Base-by-base conservation (phyloP, 1,140 invertebrate genomes). In the Sminthurides bifidus region DNA sequence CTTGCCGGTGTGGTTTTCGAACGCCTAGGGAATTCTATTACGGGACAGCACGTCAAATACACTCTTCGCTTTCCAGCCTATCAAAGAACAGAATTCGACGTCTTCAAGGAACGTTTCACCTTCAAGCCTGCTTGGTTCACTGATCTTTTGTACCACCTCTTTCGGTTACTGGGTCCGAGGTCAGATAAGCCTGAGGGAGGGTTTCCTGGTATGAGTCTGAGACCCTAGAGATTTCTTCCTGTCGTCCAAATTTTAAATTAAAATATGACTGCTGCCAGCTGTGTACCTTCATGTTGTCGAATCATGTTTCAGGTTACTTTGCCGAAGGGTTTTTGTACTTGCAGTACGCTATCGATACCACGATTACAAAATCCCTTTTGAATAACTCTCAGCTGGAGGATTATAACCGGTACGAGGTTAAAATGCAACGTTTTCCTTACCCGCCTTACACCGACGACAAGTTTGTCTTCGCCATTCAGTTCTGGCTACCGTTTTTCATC, bases 401-500 rank as follows among this genome's bases (percentile, higher is more conserved):
- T 5, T 48, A 23, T 31, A n/a, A 58, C 27, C 2, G 54, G 8
- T 26, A 48, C n/a, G 23, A 53, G 19, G 15, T 58, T 2, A 24
- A 73, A 50, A 70, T 87, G 63, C 73, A 78, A 66, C 73, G 84
- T 48, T 83, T 83, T 68, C 86, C 87, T 0, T 87, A 85, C 71
- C 79, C 83, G 0, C 72, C 75, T 15, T 88, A 81, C 68, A 75
- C 79, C 19, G 74, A 77, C 52, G 87, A 90, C 69, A 75, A 77
- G 14, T 73, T 87, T 53, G 65, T 83, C 23, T 72, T 78, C 50
- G 79, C 79, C n/a, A 67, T 83, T 45, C 77, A 83, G 65, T 73
- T 75, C 55, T 81, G 85, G 65, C 77, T 87, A 50, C 81, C 83
- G 0, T 71, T 87, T 54, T 79, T 91, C 41, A 79, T 87, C 50